phyloP scores from a whole-genome alignment of 1,140 invertebrate species.

The Bombus breviceps region DNA sequence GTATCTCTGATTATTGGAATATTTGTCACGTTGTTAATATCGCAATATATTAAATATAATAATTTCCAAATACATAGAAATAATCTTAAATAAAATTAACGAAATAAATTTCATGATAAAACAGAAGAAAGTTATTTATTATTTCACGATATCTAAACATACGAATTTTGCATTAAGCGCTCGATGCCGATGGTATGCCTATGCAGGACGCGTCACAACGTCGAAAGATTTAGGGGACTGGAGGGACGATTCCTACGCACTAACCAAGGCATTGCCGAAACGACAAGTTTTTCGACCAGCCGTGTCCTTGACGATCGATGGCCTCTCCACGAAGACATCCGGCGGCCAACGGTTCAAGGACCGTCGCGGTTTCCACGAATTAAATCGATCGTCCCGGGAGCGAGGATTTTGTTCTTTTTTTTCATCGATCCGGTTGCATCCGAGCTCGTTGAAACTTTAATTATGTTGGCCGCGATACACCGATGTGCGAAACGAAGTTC shows the following conservation, averaged over 20 bases:
- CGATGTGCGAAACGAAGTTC: background rate
- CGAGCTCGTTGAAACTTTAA: slow-evolving; percentile 22
- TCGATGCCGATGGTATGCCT: background rate
- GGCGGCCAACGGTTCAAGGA: slow-evolving; percentile 45
- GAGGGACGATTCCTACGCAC: slow-evolving; percentile 34
- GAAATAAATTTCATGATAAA: background rate
- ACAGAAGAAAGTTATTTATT: background rate
- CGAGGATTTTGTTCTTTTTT: background rate
- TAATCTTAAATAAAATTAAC: background rate
- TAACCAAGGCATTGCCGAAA: slow-evolving; percentile 45
- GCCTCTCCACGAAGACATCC: slow-evolving; percentile 35
- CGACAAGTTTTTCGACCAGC: slow-evolving; percentile 57
- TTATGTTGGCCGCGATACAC: background rate
- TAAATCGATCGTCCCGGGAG: slow-evolving; percentile 41
- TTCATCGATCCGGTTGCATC: slow-evolving; percentile 11
- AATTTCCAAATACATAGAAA: background rate
- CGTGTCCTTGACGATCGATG: slow-evolving; percentile 58
- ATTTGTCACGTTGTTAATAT: too few species aligned
- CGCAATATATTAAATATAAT: too few species aligned
- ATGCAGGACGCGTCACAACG: background rate
- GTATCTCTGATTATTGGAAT: too few species aligned
- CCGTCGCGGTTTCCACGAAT: slow-evolving; percentile 31
- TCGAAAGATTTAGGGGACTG: slow-evolving; percentile 21
- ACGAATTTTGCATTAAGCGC: background rate
- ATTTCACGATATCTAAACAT: background rate